Percentiles rank a stretch among this genome's conserved stretches.
Conservation (phyloP, 1,140 invertebrate genomes). For the Dryas iulia region DNA sequence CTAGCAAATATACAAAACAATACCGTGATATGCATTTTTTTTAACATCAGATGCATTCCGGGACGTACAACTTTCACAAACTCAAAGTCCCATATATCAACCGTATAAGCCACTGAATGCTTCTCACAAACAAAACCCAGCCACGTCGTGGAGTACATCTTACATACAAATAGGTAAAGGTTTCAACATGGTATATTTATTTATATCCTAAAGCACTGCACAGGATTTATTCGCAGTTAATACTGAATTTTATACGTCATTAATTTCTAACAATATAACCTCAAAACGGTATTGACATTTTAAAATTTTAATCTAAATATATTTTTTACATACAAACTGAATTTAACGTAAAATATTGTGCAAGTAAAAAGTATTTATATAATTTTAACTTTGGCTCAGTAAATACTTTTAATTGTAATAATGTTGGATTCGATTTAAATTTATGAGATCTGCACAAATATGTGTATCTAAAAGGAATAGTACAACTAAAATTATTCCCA, state of each 20-base stretch:
- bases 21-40: slow-evolving; percentile 57
- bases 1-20: slow-evolving; percentile 38
- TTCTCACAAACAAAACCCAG: slow-evolving; percentile 33
- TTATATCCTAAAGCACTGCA: slow-evolving; percentile 45
- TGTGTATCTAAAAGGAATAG: slow-evolving; percentile 4
- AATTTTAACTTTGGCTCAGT: slow-evolving; percentile 4
- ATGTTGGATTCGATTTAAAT: neutral
- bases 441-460: slow-evolving; percentile 1
- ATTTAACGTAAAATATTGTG: neutral
- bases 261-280: neutral
- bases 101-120: slow-evolving; percentile 60
- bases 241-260: slow-evolving; percentile 37
- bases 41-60: slow-evolving; percentile 31
- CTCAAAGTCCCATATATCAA: slow-evolving; percentile 17
- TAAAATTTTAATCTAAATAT: neutral
- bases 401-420: slow-evolving; percentile 10
- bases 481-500: slow-evolving; percentile 14
- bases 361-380: neutral
- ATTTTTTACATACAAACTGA: neutral
- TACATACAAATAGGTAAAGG: slow-evolving; percentile 27
- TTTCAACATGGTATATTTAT: slow-evolving; percentile 37
- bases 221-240: slow-evolving; percentile 41
- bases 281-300: neutral
- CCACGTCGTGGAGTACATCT: slow-evolving; percentile 22
- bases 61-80: slow-evolving; percentile 31